Conservation (phyloP, 2,888 invertebrate species). For the Napeogenes sylphis region DNA sequence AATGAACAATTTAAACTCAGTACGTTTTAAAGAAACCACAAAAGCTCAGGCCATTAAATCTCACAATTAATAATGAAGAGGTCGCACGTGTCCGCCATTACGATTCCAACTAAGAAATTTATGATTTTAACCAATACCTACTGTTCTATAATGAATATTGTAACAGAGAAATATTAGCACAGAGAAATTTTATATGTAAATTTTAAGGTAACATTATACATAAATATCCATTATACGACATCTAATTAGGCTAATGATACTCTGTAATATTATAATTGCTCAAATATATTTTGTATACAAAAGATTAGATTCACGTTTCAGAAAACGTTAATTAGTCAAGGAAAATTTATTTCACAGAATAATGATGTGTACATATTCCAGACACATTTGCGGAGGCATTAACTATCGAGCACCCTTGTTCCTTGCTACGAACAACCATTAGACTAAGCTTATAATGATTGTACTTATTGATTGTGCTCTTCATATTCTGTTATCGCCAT, state of each 20-base stretch:
- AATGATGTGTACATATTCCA: too few species aligned
- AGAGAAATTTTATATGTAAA: neutral
- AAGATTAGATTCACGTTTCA: neutral
- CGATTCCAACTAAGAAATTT: slow-evolving; percentile 22
- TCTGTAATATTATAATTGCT: too few species aligned
- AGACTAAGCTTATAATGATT: too few species aligned
- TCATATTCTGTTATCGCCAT: too few species aligned
- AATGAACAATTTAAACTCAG: neutral
- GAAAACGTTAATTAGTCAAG: too few species aligned
- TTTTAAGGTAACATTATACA: neutral
- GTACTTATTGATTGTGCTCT: too few species aligned
- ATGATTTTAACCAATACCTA: slow-evolving; percentile 16
- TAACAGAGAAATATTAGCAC: neutral
- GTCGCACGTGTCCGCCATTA: slow-evolving; percentile 33
- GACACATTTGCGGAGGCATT: too few species aligned
- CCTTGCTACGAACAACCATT: too few species aligned
- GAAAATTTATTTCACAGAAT: too few species aligned
- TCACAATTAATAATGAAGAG: slow-evolving; percentile 34
- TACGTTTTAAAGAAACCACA: slow-evolving; percentile 2
- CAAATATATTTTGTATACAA: neutral
- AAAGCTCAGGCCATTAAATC: slow-evolving; percentile 30
- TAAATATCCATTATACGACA: too few species aligned
- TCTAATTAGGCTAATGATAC: too few species aligned
- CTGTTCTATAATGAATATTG: neutral
- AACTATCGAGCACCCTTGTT: too few species aligned